A percentile compares a stretch with the other conserved stretches of the same genome.
Evolutionary conservation across 2,888 invertebrate species (phyloP).

Genomic region (Leptopilina syphax): DNA sequence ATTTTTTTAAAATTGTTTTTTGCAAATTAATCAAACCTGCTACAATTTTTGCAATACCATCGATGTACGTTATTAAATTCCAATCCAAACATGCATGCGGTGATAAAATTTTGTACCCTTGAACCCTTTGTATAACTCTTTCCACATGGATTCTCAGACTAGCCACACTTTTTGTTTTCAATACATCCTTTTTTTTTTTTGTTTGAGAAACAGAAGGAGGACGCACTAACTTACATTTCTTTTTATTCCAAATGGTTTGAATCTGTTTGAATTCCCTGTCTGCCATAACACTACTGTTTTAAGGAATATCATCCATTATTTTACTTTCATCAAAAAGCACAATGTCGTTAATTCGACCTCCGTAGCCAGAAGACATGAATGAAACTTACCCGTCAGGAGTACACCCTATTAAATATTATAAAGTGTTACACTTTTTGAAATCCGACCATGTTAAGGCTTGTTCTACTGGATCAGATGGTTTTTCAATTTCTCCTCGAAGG

Average conservation of each 20-base stretch:
- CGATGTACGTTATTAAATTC: slow-evolving; percentile 24
- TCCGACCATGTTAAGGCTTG: slow-evolving; percentile 65
- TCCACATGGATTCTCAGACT: slow-evolving; percentile 65
- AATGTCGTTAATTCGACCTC: slow-evolving; percentile 63
- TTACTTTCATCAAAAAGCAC: slow-evolving; percentile 54
- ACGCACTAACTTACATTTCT: slow-evolving; percentile 51
- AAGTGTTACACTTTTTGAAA: slow-evolving; percentile 63
- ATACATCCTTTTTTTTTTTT: slow-evolving; percentile 56
- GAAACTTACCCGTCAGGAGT: slow-evolving; percentile 68
- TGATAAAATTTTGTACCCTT: slow-evolving; percentile 58
- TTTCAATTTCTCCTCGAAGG: slow-evolving; percentile 65
- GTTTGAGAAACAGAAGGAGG: slow-evolving; percentile 58
- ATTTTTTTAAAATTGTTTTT: slow-evolving; percentile 47
- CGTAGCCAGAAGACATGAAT: slow-evolving; percentile 68
- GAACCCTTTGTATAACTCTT: slow-evolving; percentile 60
- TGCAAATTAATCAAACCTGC: slow-evolving; percentile 57
- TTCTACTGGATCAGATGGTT: slow-evolving; percentile 60
- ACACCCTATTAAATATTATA: slow-evolving; percentile 65
- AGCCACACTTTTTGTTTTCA: slow-evolving; percentile 60
- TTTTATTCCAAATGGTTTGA: slow-evolving; percentile 50
- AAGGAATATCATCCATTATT: slow-evolving; percentile 53
- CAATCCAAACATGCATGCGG: slow-evolving; percentile 54
- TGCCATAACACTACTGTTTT: slow-evolving; percentile 53
- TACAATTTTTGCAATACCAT: slow-evolving; percentile 51
- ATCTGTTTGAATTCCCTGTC: slow-evolving; percentile 60